Conservation (phyloP, 2,797 vertebrate species). For the Melanotaenia maccullochi region DNA sequence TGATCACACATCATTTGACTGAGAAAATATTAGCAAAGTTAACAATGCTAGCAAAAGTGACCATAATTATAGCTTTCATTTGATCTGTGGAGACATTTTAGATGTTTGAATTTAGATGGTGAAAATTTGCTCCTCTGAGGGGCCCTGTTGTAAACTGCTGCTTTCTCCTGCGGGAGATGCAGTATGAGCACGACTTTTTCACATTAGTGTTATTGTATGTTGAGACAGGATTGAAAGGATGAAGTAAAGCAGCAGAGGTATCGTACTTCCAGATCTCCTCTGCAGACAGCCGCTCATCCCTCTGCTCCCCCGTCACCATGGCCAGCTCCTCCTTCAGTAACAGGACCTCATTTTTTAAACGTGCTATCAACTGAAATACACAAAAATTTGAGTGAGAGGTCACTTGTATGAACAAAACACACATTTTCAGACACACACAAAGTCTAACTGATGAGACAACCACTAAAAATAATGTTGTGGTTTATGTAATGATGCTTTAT, state of each 20-base stretch:
- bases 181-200: neutral
- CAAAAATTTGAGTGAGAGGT: slow-evolving; percentile 23
- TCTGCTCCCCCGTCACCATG: slow-evolving; percentile 87
- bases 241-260: neutral
- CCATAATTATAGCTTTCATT: too few species aligned
- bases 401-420: neutral
- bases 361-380: slow-evolving; percentile 86
- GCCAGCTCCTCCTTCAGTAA: slow-evolving; percentile 89
- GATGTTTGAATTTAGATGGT: too few species aligned
- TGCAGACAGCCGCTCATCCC: slow-evolving; percentile 83
- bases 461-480: neutral
- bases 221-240: neutral
- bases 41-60: too few species aligned
- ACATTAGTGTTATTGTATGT: neutral
- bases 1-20: too few species aligned
- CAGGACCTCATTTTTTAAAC: slow-evolving; percentile 89
- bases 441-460: slow-evolving; percentile 57
- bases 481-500: slow-evolving; percentile 33
- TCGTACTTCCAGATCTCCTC: slow-evolving; percentile 88
- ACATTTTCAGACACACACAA: neutral
- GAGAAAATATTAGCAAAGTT: too few species aligned
- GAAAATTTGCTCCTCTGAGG: too few species aligned
- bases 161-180: too few species aligned
- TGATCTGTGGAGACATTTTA: too few species aligned
- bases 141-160: too few species aligned